Evolutionary conservation across 2,113 vertebrate genomes (phyloP).

Genomic region (Ornithorhynchus anatinus): DNA sequence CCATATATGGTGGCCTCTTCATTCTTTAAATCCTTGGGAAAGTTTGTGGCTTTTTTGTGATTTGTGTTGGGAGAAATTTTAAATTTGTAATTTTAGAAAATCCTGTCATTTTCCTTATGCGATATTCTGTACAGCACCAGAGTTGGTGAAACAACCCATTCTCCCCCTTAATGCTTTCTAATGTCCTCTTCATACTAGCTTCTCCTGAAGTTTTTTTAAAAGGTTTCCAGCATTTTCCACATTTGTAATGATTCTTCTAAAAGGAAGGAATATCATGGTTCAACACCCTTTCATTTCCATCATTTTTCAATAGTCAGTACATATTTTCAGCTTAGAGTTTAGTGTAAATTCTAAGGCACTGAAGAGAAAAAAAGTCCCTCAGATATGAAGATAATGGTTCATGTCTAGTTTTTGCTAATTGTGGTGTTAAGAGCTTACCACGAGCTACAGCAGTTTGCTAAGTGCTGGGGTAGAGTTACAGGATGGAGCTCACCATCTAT

Average conservation of each 20-base stretch:
- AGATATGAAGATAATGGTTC: not conserved
- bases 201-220: not conserved
- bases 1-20: not conserved
- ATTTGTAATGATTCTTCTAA: not conserved
- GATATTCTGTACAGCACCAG: not conserved
- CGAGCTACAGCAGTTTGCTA: too few species aligned
- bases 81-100: not conserved
- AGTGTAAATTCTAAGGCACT: slow-evolving; percentile 5
- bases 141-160: too few species aligned
- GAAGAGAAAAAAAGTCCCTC: not conserved
- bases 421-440: too few species aligned
- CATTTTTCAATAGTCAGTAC: not conserved
- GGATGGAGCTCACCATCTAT: too few species aligned
- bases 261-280: not conserved
- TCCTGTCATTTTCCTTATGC: not conserved
- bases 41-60: not conserved
- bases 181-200: not conserved
- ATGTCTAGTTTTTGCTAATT: not conserved
- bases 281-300: not conserved
- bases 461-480: too few species aligned
- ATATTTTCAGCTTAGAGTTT: not conserved
- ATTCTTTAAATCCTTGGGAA: not conserved
- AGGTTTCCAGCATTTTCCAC: not conserved
- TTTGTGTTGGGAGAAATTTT: not conserved
- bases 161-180: not conserved